Evolutionary conservation across 2,888 invertebrate species (phyloP), one percentile per base, ranked within the genome.

Genomic region (Erannis defoliaria): DNA sequence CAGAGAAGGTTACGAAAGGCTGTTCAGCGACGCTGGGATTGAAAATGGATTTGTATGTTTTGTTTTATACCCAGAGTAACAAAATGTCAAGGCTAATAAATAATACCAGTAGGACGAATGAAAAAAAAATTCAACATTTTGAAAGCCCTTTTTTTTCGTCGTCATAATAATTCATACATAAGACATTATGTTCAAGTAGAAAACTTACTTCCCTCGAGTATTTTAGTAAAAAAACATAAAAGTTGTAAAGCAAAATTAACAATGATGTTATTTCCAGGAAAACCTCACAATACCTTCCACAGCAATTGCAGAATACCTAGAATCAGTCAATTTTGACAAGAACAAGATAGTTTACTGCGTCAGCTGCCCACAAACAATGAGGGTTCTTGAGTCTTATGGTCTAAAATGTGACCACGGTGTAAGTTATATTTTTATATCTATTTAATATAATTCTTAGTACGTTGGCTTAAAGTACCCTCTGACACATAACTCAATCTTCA

Each of bases 251-350:
- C 1, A 14, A 14, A 2, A 23, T 1, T 4, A 5, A 23, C 12
- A 5, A 2, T n/a, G 3, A 2, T 4, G 9, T 10, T 29, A 14
- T 29, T 45, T 45, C 10, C 5, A 89, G 90, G 86, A 92, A 33
- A 85, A 93, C 48, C 80, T 95, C 0, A 90, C 93, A 0, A 81
- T 88, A 42, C 94, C 94, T 0, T 90, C 93, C 0, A 72, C 80
- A 29, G 94, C 94, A 0, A 92, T 94, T 37, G 85, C 86, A 0
- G 91, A 93, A 68, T 94, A 94, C 64, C 76, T 95, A 37, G 94
- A 94, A 69, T 90, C 88, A 2, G 70, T 88, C 0, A 85, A 94
- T 19, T 94, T 95, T 61, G 72, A 89, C 12, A 94, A 93, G 54
- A 72, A 90, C 10, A 94, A 93, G 54, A 85, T 92, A 62, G 80